Evolutionary conservation across 2,888 invertebrate species (phyloP).

Genomic region (Drosophila colorata): DNA sequence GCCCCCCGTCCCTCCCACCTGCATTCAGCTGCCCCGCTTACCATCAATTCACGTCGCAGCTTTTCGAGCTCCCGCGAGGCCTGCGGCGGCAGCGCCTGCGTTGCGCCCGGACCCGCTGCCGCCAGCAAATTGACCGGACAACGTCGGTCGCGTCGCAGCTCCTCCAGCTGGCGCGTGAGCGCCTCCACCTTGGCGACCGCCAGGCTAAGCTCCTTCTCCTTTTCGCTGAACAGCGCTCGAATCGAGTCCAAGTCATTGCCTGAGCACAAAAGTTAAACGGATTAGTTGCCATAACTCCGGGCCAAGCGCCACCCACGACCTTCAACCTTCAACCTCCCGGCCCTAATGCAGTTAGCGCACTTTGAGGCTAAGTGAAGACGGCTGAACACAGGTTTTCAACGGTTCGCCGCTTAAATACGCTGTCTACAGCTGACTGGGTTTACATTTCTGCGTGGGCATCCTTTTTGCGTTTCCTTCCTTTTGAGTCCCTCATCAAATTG

Average conservation of each 20-base stretch:
- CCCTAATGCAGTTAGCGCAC: slow-evolving; percentile 28
- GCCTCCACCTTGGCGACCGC: slow-evolving; percentile 99
- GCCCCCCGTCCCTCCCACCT: too few species aligned
- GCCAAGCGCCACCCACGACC: too few species aligned
- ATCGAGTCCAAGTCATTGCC: slow-evolving; percentile 98
- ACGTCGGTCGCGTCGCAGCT: slow-evolving; percentile 90
- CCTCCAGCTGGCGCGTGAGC: slow-evolving; percentile 96
- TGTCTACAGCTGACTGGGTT: background rate
- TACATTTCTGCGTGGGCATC: too few species aligned
- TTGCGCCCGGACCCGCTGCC: slow-evolving; percentile 67
- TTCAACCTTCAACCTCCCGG: background rate
- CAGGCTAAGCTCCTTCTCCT: slow-evolving; percentile 97
- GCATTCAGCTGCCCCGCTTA: too few species aligned
- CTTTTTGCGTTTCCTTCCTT: background rate
- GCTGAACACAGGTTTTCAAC: background rate
- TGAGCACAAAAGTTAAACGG: slow-evolving; percentile 83
- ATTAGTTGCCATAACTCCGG: slow-evolving; percentile 40
- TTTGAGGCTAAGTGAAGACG: slow-evolving; percentile 31
- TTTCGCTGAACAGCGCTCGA: slow-evolving; percentile 97
- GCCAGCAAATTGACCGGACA: slow-evolving; percentile 86
- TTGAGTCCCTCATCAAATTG: background rate
- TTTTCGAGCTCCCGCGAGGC: slow-evolving; percentile 96
- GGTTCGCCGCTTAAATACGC: slow-evolving; percentile 16
- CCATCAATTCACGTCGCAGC: slow-evolving; percentile 95
- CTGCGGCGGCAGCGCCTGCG: slow-evolving; percentile 88